A percentile compares a stretch with the other conserved stretches of the same genome.
These are phyloP conservation scores for Dasyurus viverrinus DNA, from an alignment of 2,113 vertebrate genomes.

Conservation along the genomic window DNA sequence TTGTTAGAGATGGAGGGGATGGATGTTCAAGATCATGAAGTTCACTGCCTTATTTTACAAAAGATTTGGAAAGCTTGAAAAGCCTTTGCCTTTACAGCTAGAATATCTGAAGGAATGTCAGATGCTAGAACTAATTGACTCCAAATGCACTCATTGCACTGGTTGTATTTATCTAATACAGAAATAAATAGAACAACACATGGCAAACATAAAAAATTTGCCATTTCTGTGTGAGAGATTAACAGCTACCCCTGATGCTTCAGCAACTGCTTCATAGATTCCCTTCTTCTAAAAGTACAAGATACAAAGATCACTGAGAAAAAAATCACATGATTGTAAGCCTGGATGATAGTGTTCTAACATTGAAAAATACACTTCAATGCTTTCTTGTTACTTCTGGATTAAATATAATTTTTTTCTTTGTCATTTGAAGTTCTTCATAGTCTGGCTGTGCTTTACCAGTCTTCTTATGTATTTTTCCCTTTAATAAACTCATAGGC, in stretches of 20 bases:
- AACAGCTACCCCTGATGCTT: not conserved
- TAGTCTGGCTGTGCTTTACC: not conserved
- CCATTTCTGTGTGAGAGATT: not conserved
- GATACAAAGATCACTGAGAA: not conserved
- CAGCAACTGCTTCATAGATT: not conserved
- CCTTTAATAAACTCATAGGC: not conserved
- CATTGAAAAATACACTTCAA: not conserved
- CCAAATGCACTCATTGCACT: not conserved
- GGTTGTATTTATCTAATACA: too few species aligned
- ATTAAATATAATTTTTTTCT: not conserved
- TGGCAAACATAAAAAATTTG: too few species aligned
- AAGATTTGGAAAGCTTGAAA: too few species aligned
- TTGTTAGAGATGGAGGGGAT: too few species aligned
- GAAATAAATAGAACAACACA: too few species aligned
- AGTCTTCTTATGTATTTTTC: not conserved
- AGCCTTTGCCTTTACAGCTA: too few species aligned
- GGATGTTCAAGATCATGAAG: too few species aligned
- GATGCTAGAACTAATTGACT: not conserved
- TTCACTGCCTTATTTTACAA: too few species aligned
- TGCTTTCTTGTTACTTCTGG: not conserved
- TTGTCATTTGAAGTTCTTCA: not conserved
- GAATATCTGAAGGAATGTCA: not conserved
- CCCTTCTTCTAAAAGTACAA: not conserved
- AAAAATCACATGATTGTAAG: not conserved
- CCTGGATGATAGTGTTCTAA: not conserved